phyloP scores from a whole-genome alignment of 2,797 vertebrate species.

The Coluber constrictor region DNA sequence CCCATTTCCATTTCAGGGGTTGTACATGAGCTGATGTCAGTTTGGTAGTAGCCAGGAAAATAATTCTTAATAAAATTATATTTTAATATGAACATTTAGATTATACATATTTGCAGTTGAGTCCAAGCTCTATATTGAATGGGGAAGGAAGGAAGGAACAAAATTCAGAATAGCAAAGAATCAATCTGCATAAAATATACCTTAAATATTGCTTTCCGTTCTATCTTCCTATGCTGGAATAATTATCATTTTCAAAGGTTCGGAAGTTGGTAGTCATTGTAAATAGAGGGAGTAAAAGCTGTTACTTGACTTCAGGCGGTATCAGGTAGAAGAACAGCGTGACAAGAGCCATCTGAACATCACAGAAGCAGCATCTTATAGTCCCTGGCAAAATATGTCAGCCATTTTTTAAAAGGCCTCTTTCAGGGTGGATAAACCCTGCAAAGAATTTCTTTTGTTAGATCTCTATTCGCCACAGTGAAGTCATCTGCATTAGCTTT shows the following conservation, averaged over 20 bases:
- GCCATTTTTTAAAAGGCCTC: neutral
- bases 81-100: neutral
- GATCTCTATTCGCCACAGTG: neutral
- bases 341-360: slow-evolving; percentile 24
- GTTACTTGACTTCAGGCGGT: slow-evolving; percentile 35
- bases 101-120: neutral
- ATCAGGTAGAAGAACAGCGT: neutral
- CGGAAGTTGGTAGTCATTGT: slow-evolving; percentile 24
- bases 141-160: neutral
- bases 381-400: neutral
- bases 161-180: slow-evolving; percentile 26
- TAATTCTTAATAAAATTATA: slow-evolving; percentile 9
- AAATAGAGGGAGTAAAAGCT: slow-evolving; percentile 40
- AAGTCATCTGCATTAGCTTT: neutral
- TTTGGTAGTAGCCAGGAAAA: slow-evolving; percentile 26
- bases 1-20: neutral
- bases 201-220: neutral
- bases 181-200: slow-evolving; percentile 13
- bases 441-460: neutral
- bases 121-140: neutral
- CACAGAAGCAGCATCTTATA: neutral
- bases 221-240: slow-evolving; percentile 28
- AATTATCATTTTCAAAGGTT: slow-evolving; percentile 41
- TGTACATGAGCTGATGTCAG: slow-evolving; percentile 25
- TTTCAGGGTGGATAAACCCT: neutral